These are phyloP conservation scores for Tringa solitaria DNA, from an alignment of 2,113 vertebrate species.

Conservation along the genomic window DNA sequence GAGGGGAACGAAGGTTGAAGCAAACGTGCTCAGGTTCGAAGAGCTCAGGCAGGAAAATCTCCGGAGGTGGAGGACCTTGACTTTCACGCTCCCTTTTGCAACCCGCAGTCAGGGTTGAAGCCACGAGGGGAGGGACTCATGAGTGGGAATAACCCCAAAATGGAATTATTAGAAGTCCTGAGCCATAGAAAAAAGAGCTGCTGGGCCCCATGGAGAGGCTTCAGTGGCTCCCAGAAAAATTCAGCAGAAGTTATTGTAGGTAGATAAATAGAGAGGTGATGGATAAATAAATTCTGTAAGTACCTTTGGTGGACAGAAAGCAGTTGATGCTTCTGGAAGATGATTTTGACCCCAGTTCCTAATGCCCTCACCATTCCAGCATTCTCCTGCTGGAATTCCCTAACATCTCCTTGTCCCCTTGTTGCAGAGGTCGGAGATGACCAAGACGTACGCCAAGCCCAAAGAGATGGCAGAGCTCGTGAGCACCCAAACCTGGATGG, in stretches of 20 bases:
- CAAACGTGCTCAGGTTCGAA: slow-evolving; percentile 40
- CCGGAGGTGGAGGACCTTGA: neutral
- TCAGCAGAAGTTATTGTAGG: accelerated
- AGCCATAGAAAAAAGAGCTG: neutral
- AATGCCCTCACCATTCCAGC: accelerated
- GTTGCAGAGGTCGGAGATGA: slow-evolving; percentile 82
- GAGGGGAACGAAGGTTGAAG: slow-evolving; percentile 5
- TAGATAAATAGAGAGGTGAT: neutral
- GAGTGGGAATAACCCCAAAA: neutral
- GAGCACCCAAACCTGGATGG: slow-evolving; percentile 83
- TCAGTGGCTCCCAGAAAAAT: accelerated
- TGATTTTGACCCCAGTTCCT: neutral
- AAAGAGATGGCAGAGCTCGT: slow-evolving; percentile 83
- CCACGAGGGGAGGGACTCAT: accelerated
- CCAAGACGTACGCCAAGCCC: slow-evolving; percentile 77
- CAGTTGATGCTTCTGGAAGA: accelerated
- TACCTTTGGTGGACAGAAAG: neutral
- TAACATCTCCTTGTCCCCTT: neutral
- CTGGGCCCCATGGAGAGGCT: neutral
- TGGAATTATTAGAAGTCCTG: accelerated
- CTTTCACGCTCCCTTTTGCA: neutral
- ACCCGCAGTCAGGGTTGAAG: accelerated
- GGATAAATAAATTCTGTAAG: neutral
- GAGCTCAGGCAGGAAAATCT: neutral
- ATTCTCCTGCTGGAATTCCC: accelerated